Evolutionary conservation across 1,140 invertebrate species (phyloP).

Genomic region (Globodera rostochiensis): DNA sequence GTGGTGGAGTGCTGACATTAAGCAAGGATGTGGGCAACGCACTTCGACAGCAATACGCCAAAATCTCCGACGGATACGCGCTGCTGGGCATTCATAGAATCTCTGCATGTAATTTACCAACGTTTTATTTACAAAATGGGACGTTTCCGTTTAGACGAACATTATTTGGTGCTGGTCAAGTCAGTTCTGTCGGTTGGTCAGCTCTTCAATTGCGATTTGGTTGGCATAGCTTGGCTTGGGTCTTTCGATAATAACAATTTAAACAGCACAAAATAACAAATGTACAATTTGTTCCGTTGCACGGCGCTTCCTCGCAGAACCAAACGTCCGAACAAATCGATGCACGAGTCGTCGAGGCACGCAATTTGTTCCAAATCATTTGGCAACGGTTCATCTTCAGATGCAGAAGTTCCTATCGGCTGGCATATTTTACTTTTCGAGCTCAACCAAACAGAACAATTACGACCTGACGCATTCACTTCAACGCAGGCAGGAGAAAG

Average conservation of each 20-base stretch:
- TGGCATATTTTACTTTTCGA: conserved; percentile 65
- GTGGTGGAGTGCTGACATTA: conserved; percentile 45
- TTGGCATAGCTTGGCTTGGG: background rate
- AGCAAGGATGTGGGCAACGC: conserved; percentile 35
- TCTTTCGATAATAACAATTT: background rate
- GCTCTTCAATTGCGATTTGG: conserved; percentile 56
- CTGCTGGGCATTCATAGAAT: conserved; percentile 58
- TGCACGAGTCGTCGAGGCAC: conserved; percentile 57
- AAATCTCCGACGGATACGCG: conserved; percentile 60
- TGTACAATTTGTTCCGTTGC: conserved; percentile 54
- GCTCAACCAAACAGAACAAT: conserved; percentile 35
- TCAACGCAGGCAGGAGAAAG: conserved; percentile 44
- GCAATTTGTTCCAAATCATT: conserved; percentile 16
- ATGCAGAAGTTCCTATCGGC: conserved; percentile 62
- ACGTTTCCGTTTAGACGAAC: conserved; percentile 45
- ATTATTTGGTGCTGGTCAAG: conserved; percentile 56
- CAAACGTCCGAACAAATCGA: conserved; percentile 44
- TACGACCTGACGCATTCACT: conserved; percentile 59
- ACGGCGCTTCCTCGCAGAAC: conserved; percentile 22
- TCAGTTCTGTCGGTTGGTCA: conserved; percentile 64
- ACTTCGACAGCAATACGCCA: conserved; percentile 53
- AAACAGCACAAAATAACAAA: conserved; percentile 56
- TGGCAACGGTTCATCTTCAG: conserved; percentile 40
- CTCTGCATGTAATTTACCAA: conserved; percentile 33
- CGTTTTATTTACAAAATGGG: background rate